Conservation (phyloP, 2,797 vertebrate species). For the Melanogrammus aeglefinus region DNA sequence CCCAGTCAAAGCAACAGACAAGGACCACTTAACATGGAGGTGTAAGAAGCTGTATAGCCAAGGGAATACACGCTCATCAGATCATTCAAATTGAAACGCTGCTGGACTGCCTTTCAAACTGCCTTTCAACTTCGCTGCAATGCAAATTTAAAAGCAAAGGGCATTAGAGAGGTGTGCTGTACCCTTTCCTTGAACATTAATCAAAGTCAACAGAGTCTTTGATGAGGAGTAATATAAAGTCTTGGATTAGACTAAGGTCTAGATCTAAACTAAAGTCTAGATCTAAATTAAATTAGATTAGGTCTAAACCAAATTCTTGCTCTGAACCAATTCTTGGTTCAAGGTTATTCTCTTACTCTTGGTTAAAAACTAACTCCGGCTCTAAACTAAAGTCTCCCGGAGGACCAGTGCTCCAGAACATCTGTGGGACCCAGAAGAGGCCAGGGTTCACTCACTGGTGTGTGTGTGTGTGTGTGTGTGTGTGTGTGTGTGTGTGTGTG, state of each 20-base stretch:
- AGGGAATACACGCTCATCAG: background rate
- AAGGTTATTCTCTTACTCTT: background rate
- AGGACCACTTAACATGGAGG: too few relatives aligned
- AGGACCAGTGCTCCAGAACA: background rate
- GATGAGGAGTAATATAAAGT: background rate
- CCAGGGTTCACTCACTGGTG: background rate
- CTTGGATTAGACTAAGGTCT: background rate
- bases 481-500: too few relatives aligned
- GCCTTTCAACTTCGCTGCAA: conserved; percentile 8
- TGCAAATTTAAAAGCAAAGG: conserved; percentile 23
- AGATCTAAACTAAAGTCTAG: background rate
- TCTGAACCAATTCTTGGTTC: background rate
- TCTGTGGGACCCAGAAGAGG: background rate
- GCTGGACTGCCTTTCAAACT: background rate
- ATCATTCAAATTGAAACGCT: background rate
- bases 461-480: too few relatives aligned
- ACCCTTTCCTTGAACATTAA: background rate
- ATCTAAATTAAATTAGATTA: background rate
- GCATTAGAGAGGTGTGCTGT: background rate
- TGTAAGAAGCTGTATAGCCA: too few relatives aligned
- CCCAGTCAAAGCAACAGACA: too few relatives aligned
- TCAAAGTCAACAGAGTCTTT: background rate
- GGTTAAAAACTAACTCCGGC: background rate
- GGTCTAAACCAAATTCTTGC: background rate
- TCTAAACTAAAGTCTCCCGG: background rate